Conservation (phyloP, 2,797 vertebrate genomes). For the Petrocephalus schoutedeni region DNA sequence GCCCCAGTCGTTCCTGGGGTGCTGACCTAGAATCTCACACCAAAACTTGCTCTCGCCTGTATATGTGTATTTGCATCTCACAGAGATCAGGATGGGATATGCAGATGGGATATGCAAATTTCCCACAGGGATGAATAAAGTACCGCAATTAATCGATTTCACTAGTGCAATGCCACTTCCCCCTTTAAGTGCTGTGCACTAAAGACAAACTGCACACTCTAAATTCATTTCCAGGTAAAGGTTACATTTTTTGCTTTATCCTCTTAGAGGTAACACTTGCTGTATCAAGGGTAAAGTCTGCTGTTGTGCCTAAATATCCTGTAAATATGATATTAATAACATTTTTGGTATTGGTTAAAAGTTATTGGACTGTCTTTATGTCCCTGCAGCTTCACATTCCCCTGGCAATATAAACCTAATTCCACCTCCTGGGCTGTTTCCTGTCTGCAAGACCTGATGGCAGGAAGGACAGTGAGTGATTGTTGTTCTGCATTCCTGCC, state of each 20-base stretch:
- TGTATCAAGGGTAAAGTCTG: neutral
- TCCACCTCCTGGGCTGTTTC: neutral
- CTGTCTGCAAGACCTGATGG: neutral
- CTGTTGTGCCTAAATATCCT: neutral
- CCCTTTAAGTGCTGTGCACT: neutral
- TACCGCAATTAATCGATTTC: neutral
- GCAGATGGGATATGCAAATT: too few relatives aligned
- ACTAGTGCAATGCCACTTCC: neutral
- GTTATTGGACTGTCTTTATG: neutral
- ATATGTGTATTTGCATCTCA: too few relatives aligned
- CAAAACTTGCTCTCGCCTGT: too few relatives aligned
- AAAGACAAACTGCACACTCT: neutral
- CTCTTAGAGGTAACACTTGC: neutral
- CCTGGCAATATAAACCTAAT: neutral
- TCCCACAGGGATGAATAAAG: neutral
- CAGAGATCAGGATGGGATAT: neutral
- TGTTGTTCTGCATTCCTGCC: neutral
- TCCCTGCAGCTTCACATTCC: neutral
- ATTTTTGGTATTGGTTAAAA: neutral
- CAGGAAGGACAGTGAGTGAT: neutral
- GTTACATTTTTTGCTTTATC: neutral
- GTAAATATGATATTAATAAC: neutral
- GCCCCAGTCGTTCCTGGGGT: too few relatives aligned
- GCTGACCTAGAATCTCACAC: too few relatives aligned
- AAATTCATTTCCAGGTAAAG: neutral